A percentile compares a stretch with the other conserved stretches of the same genome.
Conservation (phyloP, 92 coral and sea anemone genomes). For the Nematostella vectensis region DNA sequence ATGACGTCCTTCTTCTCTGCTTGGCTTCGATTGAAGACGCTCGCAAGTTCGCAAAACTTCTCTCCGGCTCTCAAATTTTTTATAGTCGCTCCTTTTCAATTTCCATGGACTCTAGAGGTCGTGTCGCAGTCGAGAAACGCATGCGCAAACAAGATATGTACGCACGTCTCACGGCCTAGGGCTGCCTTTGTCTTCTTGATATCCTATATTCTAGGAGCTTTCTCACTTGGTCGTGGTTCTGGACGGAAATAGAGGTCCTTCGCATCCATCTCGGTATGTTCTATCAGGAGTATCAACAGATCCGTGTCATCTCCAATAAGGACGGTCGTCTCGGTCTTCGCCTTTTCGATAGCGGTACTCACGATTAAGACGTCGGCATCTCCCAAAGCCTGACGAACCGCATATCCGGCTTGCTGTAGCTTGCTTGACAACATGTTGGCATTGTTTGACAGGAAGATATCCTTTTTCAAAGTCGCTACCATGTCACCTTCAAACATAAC, state of each 20-base stretch:
- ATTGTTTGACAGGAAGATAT: constrained; percentile 10
- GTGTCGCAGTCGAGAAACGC: constrained; percentile 43
- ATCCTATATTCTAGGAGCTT: background rate
- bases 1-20: constrained; percentile 3
- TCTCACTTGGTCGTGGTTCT: constrained; percentile 14
- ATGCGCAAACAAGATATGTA: constrained; percentile 25
- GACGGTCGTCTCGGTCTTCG: constrained; percentile 16
- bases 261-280: constrained; percentile 14
- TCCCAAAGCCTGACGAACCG: constrained; percentile 4
- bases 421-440: constrained; percentile 8
- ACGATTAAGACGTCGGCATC: constrained; percentile 17
- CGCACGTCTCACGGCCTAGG: constrained; percentile 1
- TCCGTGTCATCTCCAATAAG: constrained; percentile 26
- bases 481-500: constrained; percentile 11
- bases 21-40: background rate
- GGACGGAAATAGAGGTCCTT: constrained; percentile 20
- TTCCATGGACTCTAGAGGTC: constrained; percentile 40
- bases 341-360: constrained; percentile 3
- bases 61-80: constrained; percentile 13
- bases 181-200: constrained; percentile 8
- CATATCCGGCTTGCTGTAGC: constrained; percentile 8
- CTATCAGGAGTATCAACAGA: constrained; percentile 11
- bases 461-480: constrained; percentile 13
- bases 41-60: constrained; percentile 14
- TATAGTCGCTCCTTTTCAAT: constrained; percentile 32